Conservation (phyloP, 2,113 vertebrate species). For the Dromaius novaehollandiae region DNA sequence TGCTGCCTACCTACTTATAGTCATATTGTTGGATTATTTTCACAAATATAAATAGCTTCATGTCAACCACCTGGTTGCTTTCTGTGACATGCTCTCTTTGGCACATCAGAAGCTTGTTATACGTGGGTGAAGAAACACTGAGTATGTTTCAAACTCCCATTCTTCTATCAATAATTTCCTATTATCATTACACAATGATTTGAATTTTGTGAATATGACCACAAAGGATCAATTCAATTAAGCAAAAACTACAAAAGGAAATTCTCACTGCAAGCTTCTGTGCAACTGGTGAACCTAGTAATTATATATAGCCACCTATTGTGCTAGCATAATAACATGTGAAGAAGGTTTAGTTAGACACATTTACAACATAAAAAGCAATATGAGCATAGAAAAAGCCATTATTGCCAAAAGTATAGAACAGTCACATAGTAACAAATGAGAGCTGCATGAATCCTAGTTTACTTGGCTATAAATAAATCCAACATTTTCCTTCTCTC, state of each 20-base stretch:
- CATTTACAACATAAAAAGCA: conserved; percentile 56
- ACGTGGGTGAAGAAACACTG: conserved; percentile 34
- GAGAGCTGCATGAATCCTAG: conserved; percentile 64
- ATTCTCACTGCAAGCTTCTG: conserved; percentile 30
- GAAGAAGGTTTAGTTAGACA: conserved; percentile 51
- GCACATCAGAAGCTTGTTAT: neutral
- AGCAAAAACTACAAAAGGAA: conserved; percentile 36
- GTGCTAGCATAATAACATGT: conserved; percentile 51
- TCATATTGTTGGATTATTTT: conserved; percentile 19
- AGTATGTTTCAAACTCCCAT: neutral
- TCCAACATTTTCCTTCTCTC: conserved; percentile 57
- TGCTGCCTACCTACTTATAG: neutral
- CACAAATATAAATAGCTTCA: conserved; percentile 56
- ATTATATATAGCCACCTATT: conserved; percentile 61
- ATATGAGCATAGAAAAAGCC: conserved; percentile 41
- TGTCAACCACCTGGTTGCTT: conserved; percentile 34
- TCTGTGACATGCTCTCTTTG: conserved; percentile 27
- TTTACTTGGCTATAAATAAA: conserved; percentile 72
- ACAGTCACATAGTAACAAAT: conserved; percentile 63
- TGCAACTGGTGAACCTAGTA: conserved; percentile 45
- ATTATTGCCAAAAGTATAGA: conserved; percentile 44
- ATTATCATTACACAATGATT: conserved; percentile 57
- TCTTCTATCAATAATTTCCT: conserved; percentile 58
- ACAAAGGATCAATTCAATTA: conserved; percentile 55
- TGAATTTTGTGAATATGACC: conserved; percentile 49